Evolutionary conservation across 2,113 vertebrate species (phyloP).

Genomic region (Myotis brandtii): DNA sequence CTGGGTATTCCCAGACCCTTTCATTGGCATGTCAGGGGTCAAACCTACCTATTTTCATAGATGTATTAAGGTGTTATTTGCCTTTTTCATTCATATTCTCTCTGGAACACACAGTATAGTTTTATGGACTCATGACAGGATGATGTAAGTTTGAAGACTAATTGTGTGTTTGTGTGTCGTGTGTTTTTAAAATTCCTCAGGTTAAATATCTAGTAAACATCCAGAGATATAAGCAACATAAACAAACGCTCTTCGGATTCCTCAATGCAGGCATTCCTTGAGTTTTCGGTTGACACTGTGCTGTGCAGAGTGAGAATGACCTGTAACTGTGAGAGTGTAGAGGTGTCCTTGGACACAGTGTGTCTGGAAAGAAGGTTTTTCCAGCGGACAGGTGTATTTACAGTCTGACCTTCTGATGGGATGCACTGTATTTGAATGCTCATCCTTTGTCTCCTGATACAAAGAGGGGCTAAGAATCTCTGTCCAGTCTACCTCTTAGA

Average conservation of each 20-base stretch:
- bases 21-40: not conserved
- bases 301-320: not conserved
- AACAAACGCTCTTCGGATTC: not conserved
- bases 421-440: not conserved
- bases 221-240: not conserved
- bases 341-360: not conserved
- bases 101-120: not conserved
- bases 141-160: not conserved
- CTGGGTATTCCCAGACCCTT: not conserved
- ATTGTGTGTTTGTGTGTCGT: not conserved
- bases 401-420: not conserved
- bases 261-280: not conserved
- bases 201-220: not conserved
- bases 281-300: not conserved
- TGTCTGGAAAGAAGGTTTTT: not conserved
- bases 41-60: not conserved
- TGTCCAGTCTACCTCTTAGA: not conserved
- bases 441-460: not conserved
- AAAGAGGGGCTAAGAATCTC: not conserved
- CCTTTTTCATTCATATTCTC: not conserved
- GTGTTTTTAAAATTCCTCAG: not conserved
- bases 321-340: not conserved
- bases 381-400: not conserved
- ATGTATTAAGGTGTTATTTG: not conserved
- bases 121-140: not conserved